A percentile compares a stretch with the other conserved stretches of the same genome.
These are phyloP conservation scores for Tethya wilhelma DNA, from an alignment of 37 sponge, comb jelly and placozoan genomes.

Conservation along the genomic window DNA sequence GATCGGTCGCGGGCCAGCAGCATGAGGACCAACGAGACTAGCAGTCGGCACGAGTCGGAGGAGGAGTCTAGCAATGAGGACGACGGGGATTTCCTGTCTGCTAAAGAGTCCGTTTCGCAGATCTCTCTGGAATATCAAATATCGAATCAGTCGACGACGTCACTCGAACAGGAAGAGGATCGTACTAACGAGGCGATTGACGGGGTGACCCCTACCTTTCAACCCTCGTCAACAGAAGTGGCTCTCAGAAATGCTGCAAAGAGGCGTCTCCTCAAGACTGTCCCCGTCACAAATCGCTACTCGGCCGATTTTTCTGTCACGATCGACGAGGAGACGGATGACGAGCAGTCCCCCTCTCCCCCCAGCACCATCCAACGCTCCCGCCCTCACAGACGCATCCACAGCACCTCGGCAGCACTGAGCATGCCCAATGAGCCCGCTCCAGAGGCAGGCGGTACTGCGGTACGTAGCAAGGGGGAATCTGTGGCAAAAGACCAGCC, in stretches of 20 bases:
- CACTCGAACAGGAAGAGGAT: neutral
- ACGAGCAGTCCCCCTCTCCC: neutral
- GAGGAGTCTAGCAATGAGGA: slow-evolving; percentile 25
- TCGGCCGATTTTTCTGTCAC: slow-evolving; percentile 24
- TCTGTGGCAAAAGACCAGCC: neutral
- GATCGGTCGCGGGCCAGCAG: slow-evolving; percentile 26
- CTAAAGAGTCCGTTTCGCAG: slow-evolving; percentile 11
- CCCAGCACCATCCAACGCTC: neutral
- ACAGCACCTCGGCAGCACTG: slow-evolving; percentile 1
- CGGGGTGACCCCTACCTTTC: neutral
- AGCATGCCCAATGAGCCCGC: neutral
- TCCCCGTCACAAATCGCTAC: slow-evolving; percentile 3
- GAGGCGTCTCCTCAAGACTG: neutral
- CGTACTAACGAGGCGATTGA: neutral
- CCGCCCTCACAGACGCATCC: neutral
- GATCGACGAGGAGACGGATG: neutral
- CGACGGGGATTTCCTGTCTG: slow-evolving; percentile 1
- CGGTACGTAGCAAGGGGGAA: neutral
- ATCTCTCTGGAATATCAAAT: neutral
- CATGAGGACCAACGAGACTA: slow-evolving; percentile 18
- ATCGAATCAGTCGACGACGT: neutral
- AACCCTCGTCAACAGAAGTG: neutral
- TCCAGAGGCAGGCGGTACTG: neutral
- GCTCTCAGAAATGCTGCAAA: neutral
- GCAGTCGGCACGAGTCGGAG: slow-evolving; percentile 36